A percentile compares a stretch with the other conserved stretches of the same genome.
Conservation (phyloP, 2,797 vertebrate species). For the Ceryle rudis region DNA sequence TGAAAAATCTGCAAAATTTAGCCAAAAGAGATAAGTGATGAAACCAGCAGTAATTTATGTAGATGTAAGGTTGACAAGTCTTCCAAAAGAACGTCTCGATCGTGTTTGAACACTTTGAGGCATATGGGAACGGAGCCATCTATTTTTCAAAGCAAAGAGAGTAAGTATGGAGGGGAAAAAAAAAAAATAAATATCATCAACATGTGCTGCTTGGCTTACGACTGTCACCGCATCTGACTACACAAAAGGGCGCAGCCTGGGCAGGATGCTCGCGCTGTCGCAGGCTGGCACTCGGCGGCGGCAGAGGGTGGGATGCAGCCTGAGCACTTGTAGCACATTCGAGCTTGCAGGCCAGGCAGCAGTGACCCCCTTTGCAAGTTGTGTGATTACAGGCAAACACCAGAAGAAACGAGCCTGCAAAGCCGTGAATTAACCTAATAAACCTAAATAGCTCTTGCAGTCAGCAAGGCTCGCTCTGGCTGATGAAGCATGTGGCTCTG, state of each 20-base stretch:
- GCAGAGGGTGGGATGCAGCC: background rate
- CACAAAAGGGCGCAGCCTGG: background rate
- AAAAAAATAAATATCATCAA: background rate
- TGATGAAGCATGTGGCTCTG: background rate
- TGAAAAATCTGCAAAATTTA: background rate
- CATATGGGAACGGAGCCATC: background rate
- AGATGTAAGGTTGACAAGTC: background rate
- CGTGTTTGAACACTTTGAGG: background rate
- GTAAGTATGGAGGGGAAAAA: background rate
- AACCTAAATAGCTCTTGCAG: background rate
- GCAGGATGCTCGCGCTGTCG: background rate
- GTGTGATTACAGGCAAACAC: background rate
- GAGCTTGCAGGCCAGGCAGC: background rate
- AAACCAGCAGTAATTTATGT: constrained; percentile 4
- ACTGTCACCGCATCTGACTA: background rate
- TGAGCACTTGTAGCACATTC: background rate
- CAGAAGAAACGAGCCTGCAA: background rate
- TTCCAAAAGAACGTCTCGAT: background rate
- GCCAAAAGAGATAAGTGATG: background rate
- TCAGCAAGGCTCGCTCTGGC: background rate
- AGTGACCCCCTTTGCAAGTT: background rate
- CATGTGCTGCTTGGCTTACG: background rate
- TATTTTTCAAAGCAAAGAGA: background rate
- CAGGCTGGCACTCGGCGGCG: background rate
- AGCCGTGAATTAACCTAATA: background rate